Percentiles rank a stretch among this genome's conserved stretches.
phyloP scores from a whole-genome alignment of 2,113 vertebrate species.

The Sturnus vulgaris region DNA sequence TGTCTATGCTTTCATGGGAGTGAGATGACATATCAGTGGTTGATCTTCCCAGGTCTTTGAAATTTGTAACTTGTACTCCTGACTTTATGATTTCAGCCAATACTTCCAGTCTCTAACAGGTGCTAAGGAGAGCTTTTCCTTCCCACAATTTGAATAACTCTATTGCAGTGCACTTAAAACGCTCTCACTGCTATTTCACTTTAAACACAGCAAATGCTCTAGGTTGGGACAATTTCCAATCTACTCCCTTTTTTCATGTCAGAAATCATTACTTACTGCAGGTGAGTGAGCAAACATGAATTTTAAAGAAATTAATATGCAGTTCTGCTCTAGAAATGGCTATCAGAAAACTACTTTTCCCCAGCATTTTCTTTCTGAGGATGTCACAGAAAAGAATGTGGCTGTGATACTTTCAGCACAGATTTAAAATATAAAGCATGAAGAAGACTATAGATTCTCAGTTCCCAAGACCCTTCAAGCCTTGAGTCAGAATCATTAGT shows the following conservation, averaged over 20 bases:
- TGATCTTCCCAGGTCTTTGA: neutral
- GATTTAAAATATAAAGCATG: neutral
- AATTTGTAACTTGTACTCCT: neutral
- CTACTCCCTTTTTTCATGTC: neutral
- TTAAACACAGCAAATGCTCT: neutral
- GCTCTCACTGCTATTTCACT: neutral
- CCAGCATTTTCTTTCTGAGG: neutral
- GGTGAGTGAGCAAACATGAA: neutral
- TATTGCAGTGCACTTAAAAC: neutral
- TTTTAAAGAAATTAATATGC: neutral
- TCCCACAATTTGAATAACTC: neutral
- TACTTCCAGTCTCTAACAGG: neutral
- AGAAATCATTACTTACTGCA: neutral
- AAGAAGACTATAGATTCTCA: neutral
- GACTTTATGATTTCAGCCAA: neutral
- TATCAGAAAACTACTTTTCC: neutral
- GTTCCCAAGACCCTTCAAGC: neutral
- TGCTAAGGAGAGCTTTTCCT: neutral
- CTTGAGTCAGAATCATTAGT: neutral
- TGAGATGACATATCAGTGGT: neutral
- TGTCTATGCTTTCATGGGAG: neutral
- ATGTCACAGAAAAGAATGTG: neutral
- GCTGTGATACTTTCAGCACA: neutral
- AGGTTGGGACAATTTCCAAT: neutral
- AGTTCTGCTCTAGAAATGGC: neutral